These are phyloP conservation scores for Smittia sp. DNA, from an alignment of 2,888 invertebrate species.

Conservation along the genomic window DNA sequence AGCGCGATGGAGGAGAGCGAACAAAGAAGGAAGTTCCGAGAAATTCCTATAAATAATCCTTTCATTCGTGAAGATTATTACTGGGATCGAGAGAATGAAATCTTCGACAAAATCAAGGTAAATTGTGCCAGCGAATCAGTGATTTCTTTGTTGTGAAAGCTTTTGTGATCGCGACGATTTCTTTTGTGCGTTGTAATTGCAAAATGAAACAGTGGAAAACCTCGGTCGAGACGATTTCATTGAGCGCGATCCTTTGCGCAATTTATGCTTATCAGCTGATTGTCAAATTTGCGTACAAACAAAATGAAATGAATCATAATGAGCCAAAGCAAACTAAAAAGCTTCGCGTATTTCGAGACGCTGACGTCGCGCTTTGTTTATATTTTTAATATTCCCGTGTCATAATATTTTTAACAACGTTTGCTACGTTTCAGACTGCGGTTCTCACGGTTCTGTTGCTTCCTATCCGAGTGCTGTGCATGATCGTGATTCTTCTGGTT, in stretches of 20 bases:
- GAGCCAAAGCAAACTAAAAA: too few species aligned
- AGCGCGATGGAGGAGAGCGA: background rate
- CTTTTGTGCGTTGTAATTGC: background rate
- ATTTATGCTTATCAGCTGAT: background rate
- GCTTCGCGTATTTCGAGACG: background rate
- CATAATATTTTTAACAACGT: background rate
- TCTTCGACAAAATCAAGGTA: constrained; percentile 30
- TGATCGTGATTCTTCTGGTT: constrained; percentile 70
- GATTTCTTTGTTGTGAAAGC: background rate
- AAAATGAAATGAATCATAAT: background rate
- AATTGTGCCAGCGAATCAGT: background rate
- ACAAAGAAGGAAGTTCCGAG: background rate
- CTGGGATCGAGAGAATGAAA: constrained; percentile 27
- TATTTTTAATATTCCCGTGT: background rate
- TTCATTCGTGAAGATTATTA: constrained; percentile 12
- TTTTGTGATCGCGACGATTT: background rate
- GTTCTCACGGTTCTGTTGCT: constrained; percentile 80
- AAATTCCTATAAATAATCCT: constrained; percentile 23
- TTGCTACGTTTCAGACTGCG: constrained; percentile 69
- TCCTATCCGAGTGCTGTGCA: constrained; percentile 76
- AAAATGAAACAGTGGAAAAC: background rate
- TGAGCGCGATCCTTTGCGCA: background rate
- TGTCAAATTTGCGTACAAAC: background rate
- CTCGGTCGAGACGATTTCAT: too few species aligned
- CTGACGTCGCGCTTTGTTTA: background rate